Conservation (phyloP, 2,888 invertebrate genomes). For the Frankliniella intonsa region DNA sequence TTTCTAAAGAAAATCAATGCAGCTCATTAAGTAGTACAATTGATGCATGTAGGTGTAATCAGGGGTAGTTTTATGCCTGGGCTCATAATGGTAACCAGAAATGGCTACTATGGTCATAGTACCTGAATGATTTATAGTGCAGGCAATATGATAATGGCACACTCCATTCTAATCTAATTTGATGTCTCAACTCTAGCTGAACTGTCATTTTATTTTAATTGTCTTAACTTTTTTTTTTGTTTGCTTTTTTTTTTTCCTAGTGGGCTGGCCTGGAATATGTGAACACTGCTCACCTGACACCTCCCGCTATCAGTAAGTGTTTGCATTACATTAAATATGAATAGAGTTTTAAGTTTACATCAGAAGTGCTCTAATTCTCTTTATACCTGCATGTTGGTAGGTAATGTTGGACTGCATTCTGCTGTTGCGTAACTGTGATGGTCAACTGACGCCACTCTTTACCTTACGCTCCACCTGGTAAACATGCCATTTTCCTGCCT, state of each 20-base stretch:
- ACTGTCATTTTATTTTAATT: background rate
- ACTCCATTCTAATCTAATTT: no score
- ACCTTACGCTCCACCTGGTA: background rate
- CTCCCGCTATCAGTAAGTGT: constrained; percentile 12
- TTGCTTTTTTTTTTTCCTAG: background rate
- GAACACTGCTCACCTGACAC: constrained; percentile 19
- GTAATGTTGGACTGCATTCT: constrained; percentile 19
- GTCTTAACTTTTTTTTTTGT: background rate
- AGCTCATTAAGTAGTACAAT: no score
- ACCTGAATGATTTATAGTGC: no score
- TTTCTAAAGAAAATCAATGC: no score
- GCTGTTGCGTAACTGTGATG: constrained; percentile 22
- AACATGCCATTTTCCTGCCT: constrained; percentile 12
- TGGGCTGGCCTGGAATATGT: constrained; percentile 18
- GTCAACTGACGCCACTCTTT: background rate
- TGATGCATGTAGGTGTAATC: no score
- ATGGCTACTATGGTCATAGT: no score
- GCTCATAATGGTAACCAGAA: no score
- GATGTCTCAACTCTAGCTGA: no score
- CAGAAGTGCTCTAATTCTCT: constrained; percentile 1
- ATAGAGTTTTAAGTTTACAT: background rate
- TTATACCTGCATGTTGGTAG: constrained; percentile 14
- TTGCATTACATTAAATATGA: background rate
- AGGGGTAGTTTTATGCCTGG: no score
- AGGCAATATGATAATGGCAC: no score